Evolutionary conservation across 1,140 invertebrate genomes (phyloP).

Genomic region (Nomia melanderi): DNA sequence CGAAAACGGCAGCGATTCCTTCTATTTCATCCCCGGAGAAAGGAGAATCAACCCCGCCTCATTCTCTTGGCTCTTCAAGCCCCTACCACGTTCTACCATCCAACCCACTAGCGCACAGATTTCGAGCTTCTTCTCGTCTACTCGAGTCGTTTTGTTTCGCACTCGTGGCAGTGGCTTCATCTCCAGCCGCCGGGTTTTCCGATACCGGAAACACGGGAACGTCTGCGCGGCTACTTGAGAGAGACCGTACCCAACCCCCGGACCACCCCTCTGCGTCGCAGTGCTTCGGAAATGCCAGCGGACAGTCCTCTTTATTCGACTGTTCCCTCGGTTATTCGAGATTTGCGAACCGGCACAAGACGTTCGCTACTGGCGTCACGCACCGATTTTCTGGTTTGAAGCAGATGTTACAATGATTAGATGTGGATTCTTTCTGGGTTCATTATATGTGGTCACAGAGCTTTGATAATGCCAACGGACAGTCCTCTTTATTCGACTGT

Average conservation of each 20-base stretch:
- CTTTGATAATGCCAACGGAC: slow-evolving; percentile 6
- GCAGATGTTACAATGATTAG: no score
- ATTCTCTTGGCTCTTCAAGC: neutral
- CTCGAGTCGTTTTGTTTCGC: neutral
- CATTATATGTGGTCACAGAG: no score
- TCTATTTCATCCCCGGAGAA: neutral
- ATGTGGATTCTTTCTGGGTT: no score
- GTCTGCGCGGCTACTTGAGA: neutral
- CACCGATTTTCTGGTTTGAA: no score
- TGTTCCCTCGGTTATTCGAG: slow-evolving; percentile 32
- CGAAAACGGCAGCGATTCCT: neutral
- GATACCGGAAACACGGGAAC: slow-evolving; percentile 2
- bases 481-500: slow-evolving; percentile 27
- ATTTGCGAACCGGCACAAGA: slow-evolving; percentile 41
- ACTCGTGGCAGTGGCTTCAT: neutral
- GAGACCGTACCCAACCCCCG: no score
- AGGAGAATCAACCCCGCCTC: neutral
- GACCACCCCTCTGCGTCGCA: no score
- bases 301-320: slow-evolving; percentile 26
- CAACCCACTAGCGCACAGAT: neutral
- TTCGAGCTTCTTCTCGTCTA: neutral
- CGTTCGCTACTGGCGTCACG: no score
- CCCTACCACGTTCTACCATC: no score
- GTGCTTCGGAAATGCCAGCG: slow-evolving; percentile 6
- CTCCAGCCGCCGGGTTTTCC: neutral